Evolutionary conservation across 2,113 vertebrate genomes (phyloP).

Genomic region (Apaloderma vittatum): DNA sequence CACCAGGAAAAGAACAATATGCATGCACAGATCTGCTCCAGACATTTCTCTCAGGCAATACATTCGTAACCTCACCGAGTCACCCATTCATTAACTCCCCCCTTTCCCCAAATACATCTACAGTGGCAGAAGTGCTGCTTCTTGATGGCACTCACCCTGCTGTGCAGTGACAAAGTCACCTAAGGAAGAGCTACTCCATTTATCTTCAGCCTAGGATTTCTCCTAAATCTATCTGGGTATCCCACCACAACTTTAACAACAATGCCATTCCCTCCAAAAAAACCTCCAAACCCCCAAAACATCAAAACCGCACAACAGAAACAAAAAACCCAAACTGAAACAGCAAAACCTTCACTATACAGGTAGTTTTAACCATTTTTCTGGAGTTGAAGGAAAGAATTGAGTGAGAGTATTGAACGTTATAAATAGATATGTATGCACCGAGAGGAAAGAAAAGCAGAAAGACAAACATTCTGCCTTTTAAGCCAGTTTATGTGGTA

Average conservation of each 20-base stretch:
- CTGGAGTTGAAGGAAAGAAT: neutral
- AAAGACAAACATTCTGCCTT: neutral
- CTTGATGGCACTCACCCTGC: neutral
- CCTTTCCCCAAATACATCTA: neutral
- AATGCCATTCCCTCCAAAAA: neutral
- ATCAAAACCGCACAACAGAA: too few relatives aligned
- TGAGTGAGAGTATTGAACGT: neutral
- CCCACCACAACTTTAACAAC: neutral
- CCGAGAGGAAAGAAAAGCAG: neutral
- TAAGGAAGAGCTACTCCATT: neutral
- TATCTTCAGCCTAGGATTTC: neutral
- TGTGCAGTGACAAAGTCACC: neutral
- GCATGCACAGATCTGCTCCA: neutral
- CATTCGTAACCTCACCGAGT: neutral
- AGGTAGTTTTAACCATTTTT: neutral
- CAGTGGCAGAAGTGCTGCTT: neutral
- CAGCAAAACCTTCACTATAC: neutral
- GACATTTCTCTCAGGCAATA: neutral
- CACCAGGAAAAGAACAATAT: neutral
- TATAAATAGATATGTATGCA: neutral
- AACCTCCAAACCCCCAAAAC: accelerated
- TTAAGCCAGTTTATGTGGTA: neutral
- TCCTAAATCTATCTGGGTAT: neutral
- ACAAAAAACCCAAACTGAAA: neutral
- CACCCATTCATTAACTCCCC: neutral